Evolutionary conservation across 2,797 vertebrate genomes (phyloP).

Genomic region (Prionace glauca): DNA sequence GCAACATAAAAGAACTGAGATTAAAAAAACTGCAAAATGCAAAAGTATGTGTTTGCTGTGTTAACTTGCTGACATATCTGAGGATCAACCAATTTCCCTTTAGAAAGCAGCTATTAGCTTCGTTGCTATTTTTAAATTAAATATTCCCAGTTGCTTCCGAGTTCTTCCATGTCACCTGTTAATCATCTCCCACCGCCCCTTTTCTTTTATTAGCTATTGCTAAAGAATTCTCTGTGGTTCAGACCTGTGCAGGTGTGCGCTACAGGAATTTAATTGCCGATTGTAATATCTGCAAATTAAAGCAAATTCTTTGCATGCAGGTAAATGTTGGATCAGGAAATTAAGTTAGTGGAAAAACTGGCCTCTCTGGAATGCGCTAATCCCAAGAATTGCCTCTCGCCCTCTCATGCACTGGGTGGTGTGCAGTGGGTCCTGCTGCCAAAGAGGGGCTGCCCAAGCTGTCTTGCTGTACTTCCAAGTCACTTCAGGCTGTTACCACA

Average conservation of each 20-base stretch:
- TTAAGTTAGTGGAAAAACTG: background rate
- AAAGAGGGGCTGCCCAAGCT: no score
- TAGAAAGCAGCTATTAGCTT: background rate
- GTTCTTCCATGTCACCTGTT: background rate
- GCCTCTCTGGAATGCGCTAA: background rate
- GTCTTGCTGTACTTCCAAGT: background rate
- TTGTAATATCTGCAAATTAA: background rate
- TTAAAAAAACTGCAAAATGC: background rate
- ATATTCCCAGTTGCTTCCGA: background rate
- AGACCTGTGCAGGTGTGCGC: background rate
- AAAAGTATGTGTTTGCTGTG: background rate
- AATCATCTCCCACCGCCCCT: background rate
- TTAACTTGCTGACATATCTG: background rate
- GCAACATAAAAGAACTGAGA: no score
- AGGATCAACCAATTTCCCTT: background rate
- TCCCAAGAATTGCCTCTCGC: background rate
- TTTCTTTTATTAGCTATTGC: background rate
- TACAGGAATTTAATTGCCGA: background rate
- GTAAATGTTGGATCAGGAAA: background rate
- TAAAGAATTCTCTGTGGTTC: background rate
- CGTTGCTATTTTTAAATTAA: background rate
- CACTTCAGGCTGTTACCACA: background rate
- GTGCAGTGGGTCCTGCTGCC: background rate
- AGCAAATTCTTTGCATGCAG: background rate
- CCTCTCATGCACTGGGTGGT: background rate